Evolutionary conservation across 2,888 invertebrate species (phyloP).

Genomic region (Caenorhabditis sp.): DNA sequence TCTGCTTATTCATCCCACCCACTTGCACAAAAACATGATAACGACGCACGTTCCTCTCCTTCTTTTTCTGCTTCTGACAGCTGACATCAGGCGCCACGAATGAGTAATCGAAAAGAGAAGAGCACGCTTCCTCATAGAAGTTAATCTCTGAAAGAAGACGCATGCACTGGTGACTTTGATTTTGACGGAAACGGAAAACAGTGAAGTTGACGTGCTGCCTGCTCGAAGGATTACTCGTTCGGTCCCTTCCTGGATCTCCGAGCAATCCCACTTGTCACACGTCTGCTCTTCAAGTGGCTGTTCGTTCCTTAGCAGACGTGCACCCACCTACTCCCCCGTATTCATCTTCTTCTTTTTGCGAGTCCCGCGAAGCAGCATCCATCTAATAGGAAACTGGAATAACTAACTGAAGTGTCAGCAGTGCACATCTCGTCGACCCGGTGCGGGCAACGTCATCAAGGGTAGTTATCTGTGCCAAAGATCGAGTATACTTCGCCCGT

Average conservation of each 20-base stretch:
- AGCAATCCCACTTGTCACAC: no score
- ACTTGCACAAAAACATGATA: constrained; percentile 7
- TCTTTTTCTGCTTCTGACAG: not conserved
- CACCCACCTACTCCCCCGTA: no score
- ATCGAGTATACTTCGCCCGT: constrained; percentile 23
- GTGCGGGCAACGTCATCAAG: not conserved
- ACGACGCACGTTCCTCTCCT: not conserved
- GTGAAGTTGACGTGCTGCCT: not conserved
- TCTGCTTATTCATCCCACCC: not conserved
- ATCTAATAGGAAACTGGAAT: no score
- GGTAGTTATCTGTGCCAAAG: constrained; percentile 30
- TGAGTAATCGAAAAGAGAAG: constrained; percentile 10
- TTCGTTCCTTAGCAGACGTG: no score
- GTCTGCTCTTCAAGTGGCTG: no score
- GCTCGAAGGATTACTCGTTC: no score
- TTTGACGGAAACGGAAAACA: not conserved
- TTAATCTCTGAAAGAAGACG: constrained; percentile 5
- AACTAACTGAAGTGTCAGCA: no score
- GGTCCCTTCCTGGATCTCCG: no score
- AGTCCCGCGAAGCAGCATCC: no score
- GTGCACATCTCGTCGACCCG: no score
- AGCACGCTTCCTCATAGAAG: not conserved
- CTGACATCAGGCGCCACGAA: not conserved
- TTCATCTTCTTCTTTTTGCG: no score
- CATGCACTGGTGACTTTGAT: no score